phyloP scores from a whole-genome alignment of 2,797 vertebrate species.

The Xenopus petersii region DNA sequence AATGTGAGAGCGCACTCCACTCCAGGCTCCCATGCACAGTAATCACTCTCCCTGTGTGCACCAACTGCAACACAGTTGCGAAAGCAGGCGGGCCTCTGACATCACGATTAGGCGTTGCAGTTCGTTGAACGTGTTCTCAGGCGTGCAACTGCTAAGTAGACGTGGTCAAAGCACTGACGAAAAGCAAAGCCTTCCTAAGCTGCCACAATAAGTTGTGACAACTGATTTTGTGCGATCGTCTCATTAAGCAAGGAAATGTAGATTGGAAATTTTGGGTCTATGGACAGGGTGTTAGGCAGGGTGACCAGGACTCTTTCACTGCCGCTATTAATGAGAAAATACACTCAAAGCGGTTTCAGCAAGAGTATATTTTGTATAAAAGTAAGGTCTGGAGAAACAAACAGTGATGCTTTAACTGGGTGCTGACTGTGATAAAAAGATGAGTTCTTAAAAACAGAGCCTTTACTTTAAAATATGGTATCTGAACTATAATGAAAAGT shows the following conservation, averaged over 20 bases:
- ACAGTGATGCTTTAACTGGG: no score
- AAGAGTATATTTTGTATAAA: constrained; percentile 65
- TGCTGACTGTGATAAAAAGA: no score
- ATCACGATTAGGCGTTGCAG: fast-evolving
- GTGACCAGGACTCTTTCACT: no score
- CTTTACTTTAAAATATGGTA: no score
- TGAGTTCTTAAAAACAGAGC: no score
- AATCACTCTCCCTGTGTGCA: constrained; percentile 55
- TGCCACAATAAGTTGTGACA: neutral
- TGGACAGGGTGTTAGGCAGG: no score
- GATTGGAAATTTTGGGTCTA: neutral
- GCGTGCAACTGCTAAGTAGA: constrained; percentile 33
- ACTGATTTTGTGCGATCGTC: neutral
- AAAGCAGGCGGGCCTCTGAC: no score
- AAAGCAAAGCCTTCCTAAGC: neutral
- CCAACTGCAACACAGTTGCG: constrained; percentile 45
- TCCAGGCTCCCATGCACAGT: constrained; percentile 65
- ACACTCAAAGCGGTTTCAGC: constrained; percentile 32
- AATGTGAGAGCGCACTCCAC: constrained; percentile 49
- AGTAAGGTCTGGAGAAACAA: no score
- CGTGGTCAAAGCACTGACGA: neutral
- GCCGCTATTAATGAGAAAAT: fast-evolving
- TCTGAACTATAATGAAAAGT: no score
- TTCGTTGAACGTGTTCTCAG: fast-evolving
- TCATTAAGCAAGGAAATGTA: neutral